Evolutionary conservation across 1,140 invertebrate genomes (phyloP).

Genomic region (Notospermus geniculatus): DNA sequence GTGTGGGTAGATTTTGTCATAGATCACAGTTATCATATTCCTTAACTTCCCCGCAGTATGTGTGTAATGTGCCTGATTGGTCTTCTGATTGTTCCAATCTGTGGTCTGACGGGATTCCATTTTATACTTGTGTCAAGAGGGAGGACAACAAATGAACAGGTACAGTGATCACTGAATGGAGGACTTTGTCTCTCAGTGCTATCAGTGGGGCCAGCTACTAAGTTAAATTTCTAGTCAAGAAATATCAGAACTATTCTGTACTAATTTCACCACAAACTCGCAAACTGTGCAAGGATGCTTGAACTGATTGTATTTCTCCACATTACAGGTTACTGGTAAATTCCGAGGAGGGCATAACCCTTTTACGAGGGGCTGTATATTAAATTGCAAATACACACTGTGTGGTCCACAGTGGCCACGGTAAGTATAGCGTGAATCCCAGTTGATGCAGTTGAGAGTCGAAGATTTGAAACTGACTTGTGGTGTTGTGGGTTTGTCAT

Average conservation of each 20-base stretch:
- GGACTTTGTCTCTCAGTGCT: no score
- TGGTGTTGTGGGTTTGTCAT: no score
- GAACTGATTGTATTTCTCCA: conserved; percentile 13
- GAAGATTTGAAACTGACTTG: no score
- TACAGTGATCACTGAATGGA: no score
- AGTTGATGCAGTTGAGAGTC: conserved; percentile 5
- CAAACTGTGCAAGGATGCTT: no score
- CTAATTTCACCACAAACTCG: no score
- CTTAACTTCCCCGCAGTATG: conserved; percentile 65
- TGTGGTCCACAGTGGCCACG: conserved; percentile 96
- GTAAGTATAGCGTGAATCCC: conserved; percentile 60
- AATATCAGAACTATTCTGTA: no score
- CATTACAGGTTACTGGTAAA: conserved; percentile 86
- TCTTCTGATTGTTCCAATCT: conserved; percentile 91
- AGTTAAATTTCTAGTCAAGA: no score
- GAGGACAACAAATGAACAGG: conserved; percentile 99
- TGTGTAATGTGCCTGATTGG: conserved; percentile 88
- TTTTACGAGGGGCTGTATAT: conserved; percentile 88
- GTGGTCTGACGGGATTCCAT: conserved; percentile 96
- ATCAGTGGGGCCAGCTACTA: no score
- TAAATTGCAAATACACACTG: conserved; percentile 91
- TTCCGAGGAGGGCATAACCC: conserved; percentile 97
- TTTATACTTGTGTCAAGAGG: conserved; percentile 93
- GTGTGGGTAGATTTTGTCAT: no score
- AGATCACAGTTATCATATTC: conserved; percentile 12